Conservation (phyloP, 2,888 invertebrate genomes). For the Drosophila gaucha region DNA sequence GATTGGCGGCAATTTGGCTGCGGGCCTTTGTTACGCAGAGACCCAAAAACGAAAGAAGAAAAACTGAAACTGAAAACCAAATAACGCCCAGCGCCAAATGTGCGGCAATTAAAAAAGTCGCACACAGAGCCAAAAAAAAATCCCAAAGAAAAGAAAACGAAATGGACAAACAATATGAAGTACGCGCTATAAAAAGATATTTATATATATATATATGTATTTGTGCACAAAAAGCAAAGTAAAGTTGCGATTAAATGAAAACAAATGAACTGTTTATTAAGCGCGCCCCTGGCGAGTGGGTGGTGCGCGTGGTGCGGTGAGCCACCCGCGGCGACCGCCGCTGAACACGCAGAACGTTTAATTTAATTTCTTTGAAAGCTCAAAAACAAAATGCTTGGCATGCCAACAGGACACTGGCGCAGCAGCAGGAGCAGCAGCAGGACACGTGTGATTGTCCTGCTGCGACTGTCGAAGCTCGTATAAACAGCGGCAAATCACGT, state of each 20-base stretch:
- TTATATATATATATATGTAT: conserved; percentile 8
- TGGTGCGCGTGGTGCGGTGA: neutral
- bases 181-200: conserved; percentile 45
- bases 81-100: conserved; percentile 64
- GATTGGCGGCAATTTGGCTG: conserved; percentile 76
- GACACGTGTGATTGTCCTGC: conserved; percentile 33
- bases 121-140: conserved; percentile 33
- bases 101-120: conserved; percentile 75
- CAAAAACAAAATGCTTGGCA: conserved; percentile 70
- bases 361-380: conserved; percentile 81
- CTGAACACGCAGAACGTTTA: conserved; percentile 80
- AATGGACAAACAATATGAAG: conserved; percentile 35
- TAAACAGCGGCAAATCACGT: conserved; percentile 71
- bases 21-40: conserved; percentile 51
- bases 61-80: conserved; percentile 29
- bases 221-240: conserved; percentile 50
- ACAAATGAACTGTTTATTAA: conserved; percentile 82
- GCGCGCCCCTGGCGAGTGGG: conserved; percentile 59
- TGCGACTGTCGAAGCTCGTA: conserved; percentile 13
- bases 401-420: conserved; percentile 52
- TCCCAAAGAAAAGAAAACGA: conserved; percentile 20
- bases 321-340: conserved; percentile 43
- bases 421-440: conserved; percentile 16
- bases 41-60: conserved; percentile 13
- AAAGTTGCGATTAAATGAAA: conserved; percentile 72